Evolutionary conservation across 2,888 invertebrate genomes (phyloP).

Genomic region (Limnephilus auricula): DNA sequence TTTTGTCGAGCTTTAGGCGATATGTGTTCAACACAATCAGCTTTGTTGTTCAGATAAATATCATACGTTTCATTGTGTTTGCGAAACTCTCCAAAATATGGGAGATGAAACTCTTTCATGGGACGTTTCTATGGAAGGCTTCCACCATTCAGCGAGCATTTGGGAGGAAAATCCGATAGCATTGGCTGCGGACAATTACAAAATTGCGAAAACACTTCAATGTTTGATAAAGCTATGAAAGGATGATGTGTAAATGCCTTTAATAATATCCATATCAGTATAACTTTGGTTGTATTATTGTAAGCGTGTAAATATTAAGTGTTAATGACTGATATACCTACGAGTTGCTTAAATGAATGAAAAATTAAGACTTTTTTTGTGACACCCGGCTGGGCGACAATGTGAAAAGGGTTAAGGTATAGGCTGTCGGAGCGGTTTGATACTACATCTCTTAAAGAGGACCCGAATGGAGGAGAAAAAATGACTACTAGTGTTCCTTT

Average conservation of each 20-base stretch:
- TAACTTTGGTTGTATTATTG: not conserved
- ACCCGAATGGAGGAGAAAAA: not conserved
- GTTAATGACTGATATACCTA: not conserved
- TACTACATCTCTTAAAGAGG: not conserved
- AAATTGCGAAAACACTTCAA: not conserved
- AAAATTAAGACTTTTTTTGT: too few relatives aligned
- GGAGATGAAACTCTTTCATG: constrained; percentile 41
- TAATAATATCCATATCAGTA: not conserved
- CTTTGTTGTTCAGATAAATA: constrained; percentile 49
- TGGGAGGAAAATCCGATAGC: not conserved
- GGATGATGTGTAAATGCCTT: not conserved
- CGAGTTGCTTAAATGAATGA: not conserved
- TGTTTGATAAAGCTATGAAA: not conserved
- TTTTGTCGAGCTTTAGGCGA: constrained; percentile 44
- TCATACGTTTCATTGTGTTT: constrained; percentile 46
- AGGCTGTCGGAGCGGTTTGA: not conserved
- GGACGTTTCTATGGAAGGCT: constrained; percentile 33
- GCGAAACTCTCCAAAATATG: constrained; percentile 48
- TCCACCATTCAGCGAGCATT: not conserved
- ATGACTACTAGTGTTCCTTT: not conserved
- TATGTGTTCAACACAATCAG: constrained; percentile 11
- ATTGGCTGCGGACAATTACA: constrained; percentile 4
- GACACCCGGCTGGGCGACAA: not conserved
- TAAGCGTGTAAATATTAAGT: not conserved
- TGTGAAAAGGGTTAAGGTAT: not conserved